Evolutionary conservation across 2,888 invertebrate species (phyloP).

Genomic region (Eilema sororculum): DNA sequence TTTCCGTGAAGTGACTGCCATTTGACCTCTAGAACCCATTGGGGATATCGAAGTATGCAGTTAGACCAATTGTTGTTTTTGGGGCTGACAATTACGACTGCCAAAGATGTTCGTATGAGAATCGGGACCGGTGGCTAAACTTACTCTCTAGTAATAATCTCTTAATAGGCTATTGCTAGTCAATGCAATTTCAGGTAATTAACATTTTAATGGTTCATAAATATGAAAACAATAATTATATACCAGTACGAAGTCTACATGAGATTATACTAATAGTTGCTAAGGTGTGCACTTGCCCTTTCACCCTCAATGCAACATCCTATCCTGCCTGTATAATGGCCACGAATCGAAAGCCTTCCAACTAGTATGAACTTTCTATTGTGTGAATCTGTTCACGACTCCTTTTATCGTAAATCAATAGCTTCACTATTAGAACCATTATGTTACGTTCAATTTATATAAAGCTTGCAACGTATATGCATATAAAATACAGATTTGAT

Average conservation of each 20-base stretch:
- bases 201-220: neutral
- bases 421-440: slow-evolving; percentile 23
- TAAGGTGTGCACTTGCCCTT: slow-evolving; percentile 49
- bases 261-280: slow-evolving; percentile 21
- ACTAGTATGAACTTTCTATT: slow-evolving; percentile 58
- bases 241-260: slow-evolving; percentile 10
- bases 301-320: slow-evolving; percentile 53
- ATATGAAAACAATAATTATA: slow-evolving; percentile 8
- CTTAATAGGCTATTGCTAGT: neutral
- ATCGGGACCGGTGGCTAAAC: no score
- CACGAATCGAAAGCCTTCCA: slow-evolving; percentile 60
- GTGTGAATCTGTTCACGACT: slow-evolving; percentile 59
- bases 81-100: no score
- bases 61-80: no score
- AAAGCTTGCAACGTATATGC: slow-evolving; percentile 25
- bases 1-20: no score
- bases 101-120: no score
- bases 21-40: no score
- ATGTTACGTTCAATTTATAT: slow-evolving; percentile 22
- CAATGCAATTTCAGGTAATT: neutral
- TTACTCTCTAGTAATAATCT: no score
- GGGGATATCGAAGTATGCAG: no score
- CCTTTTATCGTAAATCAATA: slow-evolving; percentile 50
- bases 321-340: slow-evolving; percentile 57
- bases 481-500: slow-evolving; percentile 30